These are phyloP conservation scores for Cryptoprocta ferox DNA, from an alignment of 2,797 vertebrate species.

Conservation along the genomic window DNA sequence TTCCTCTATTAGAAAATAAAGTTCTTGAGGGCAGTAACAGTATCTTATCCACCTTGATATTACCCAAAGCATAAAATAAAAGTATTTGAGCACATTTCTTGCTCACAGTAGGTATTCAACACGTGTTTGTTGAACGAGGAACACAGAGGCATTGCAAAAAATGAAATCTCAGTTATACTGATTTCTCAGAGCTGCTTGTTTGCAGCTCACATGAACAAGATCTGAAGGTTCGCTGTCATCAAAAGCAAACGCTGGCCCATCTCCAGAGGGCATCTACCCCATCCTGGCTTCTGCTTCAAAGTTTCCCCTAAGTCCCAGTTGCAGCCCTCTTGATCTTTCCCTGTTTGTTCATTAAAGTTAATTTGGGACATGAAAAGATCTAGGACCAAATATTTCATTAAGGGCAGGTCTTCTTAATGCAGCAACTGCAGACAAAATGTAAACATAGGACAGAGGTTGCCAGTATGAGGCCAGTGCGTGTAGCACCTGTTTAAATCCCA, in stretches of 20 bases:
- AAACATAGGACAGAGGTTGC: slow-evolving; percentile 13
- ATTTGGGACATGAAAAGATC: slow-evolving; percentile 79
- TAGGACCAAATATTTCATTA: slow-evolving; percentile 81
- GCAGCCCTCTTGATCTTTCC: slow-evolving; percentile 82
- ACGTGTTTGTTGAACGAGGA: neutral
- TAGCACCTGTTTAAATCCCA: neutral
- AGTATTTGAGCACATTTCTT: neutral
- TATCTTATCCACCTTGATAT: neutral
- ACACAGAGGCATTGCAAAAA: slow-evolving; percentile 64
- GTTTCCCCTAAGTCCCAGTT: slow-evolving; percentile 73
- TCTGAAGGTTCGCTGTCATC: slow-evolving; percentile 69
- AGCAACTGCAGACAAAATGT: slow-evolving; percentile 27
- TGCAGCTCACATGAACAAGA: slow-evolving; percentile 65
- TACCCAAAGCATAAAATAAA: neutral
- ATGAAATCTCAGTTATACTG: slow-evolving; percentile 3
- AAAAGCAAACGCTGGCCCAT: slow-evolving; percentile 68
- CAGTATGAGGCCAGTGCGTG: neutral
- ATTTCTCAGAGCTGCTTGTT: slow-evolving; percentile 50
- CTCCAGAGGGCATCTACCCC: slow-evolving; percentile 77
- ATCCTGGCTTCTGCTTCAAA: slow-evolving; percentile 88
- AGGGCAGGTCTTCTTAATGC: slow-evolving; percentile 63
- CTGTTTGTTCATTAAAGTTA: slow-evolving; percentile 85
- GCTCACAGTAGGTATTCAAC: neutral
- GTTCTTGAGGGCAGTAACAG: neutral
- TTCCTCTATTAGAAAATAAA: neutral